These are phyloP conservation scores for Triplophysa bombifrons DNA, from an alignment of 2,797 vertebrate genomes.

Conservation along the genomic window DNA sequence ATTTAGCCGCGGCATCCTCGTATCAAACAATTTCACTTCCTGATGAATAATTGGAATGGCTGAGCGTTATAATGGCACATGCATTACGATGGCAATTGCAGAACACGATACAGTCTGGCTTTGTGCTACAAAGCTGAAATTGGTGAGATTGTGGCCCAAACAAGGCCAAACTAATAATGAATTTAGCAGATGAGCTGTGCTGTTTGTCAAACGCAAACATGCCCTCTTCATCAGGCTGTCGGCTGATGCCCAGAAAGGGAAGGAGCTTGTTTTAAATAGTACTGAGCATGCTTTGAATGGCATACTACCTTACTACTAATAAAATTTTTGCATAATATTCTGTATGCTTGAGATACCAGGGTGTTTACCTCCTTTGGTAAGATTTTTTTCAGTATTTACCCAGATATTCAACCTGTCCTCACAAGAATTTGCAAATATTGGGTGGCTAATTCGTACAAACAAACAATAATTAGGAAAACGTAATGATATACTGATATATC, in stretches of 20 bases:
- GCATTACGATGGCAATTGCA: neutral
- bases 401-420: neutral
- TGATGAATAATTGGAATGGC: constrained; percentile 20
- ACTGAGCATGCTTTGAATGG: neutral
- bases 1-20: neutral
- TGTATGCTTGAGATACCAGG: neutral
- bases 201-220: constrained; percentile 42
- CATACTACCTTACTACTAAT: neutral
- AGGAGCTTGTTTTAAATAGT: neutral
- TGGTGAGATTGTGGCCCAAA: constrained; percentile 47
- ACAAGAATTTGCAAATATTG: no score
- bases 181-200: constrained; percentile 58
- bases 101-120: constrained; percentile 15
- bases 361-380: neutral
- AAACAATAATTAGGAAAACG: no score
- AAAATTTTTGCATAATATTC: neutral
- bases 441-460: no score
- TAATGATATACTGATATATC: no score
- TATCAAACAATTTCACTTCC: constrained; percentile 16
- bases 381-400: neutral
- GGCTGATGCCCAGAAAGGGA: constrained; percentile 29
- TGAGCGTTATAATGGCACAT: neutral
- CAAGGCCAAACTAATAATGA: constrained; percentile 53
- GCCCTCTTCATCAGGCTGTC: constrained; percentile 57
- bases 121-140: constrained; percentile 29